phyloP scores from a whole-genome alignment of 2,888 invertebrate species.

The Leptopilina syphax region DNA sequence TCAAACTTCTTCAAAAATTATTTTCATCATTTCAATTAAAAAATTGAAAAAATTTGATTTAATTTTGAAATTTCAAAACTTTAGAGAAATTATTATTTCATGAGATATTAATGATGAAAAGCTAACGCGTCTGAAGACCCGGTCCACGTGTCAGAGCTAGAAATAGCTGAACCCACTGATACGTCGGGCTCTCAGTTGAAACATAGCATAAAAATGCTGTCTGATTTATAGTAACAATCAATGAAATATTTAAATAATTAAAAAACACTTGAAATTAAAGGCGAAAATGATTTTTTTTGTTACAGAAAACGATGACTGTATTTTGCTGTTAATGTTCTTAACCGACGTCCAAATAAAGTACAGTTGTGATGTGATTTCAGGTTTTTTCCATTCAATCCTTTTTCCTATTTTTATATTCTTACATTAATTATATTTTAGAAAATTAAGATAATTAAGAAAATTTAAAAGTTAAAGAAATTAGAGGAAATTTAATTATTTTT shows the following conservation, averaged over 20 bases:
- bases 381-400: not conserved
- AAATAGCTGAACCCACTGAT: slow-evolving; percentile 78
- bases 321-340: slow-evolving; percentile 59
- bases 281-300: not conserved
- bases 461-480: no score
- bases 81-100: not conserved
- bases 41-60: no score
- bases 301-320: slow-evolving; percentile 37
- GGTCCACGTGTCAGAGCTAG: slow-evolving; percentile 73
- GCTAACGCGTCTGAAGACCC: slow-evolving; percentile 64
- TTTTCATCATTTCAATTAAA: no score
- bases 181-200: slow-evolving; percentile 65
- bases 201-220: slow-evolving; percentile 63
- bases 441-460: no score
- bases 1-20: no score
- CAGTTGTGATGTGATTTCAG: slow-evolving; percentile 21
- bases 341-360: slow-evolving; percentile 68
- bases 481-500: no score
- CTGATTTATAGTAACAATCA: slow-evolving; percentile 58
- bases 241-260: no score
- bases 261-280: not conserved
- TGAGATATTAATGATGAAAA: slow-evolving; percentile 66
- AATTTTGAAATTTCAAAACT: no score
- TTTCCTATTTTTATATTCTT: not conserved
- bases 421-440: not conserved